Base-by-base conservation (phyloP, 2,888 invertebrate genomes). In the Eilema depressum region DNA sequence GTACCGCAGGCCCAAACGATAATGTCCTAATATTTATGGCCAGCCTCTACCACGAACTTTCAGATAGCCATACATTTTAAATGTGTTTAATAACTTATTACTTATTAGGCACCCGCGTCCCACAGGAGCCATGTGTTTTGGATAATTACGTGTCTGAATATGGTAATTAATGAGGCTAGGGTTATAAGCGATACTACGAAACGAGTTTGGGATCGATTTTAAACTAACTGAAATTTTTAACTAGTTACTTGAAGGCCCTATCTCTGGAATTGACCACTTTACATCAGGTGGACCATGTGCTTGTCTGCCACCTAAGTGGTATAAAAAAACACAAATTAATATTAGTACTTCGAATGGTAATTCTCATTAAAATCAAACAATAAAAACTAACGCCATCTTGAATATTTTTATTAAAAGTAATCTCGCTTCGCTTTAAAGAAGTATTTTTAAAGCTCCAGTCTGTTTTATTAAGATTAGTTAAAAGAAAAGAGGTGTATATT, bases 401-500 rank as follows among this genome's bases (percentile, higher is more conserved):
- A 59, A 59, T 25, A 59, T 59, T 25, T 26, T 59, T 26, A 20
- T 8, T 53, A 53, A 53, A 25, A 59, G 14, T 59, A 59, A 26
- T 26, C 26, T n/a, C 10, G 56, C 57, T 63, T 28, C 8, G 37
- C 33, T 37, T 63, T 63, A 26, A 41, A 26, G 3, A 23, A 20
- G 28, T 59, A 59, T 60, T 64, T 69, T 30, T 59, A 47, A 41
- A 41, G n/a, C 17, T 4, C 3, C 8, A 53, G 11, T 60, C 26
- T 12, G 25, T 69, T 23, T 65, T 63, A 60, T 64, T 64, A 53
- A 65, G 64, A 66, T 65, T 61, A 56, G 63, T 69, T 41, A 59
- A 11, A n/a, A 56, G n/a, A 47, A 30, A 41, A 33, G 64, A 61
- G n/a, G 53, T 59, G 64, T 64, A 30, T 47, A 65, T 60, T 47